Conservation (phyloP, 1,140 invertebrate genomes). For the Eufriesea mexicana region DNA sequence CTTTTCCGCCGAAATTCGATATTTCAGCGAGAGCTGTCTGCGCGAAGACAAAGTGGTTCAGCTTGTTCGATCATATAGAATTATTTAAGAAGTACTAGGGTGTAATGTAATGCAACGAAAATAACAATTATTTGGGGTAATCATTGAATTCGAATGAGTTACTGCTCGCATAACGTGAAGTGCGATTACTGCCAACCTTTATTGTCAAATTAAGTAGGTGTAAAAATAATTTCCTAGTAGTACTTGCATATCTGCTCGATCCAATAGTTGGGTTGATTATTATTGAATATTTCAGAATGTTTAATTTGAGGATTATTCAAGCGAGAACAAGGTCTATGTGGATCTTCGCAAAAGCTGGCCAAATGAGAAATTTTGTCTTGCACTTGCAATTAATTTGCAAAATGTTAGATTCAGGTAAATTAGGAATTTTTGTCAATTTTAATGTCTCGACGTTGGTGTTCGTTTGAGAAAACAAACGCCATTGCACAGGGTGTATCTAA, state of each 20-base stretch:
- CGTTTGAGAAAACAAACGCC: neutral
- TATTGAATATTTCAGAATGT: neutral
- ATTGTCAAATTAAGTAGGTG: slow-evolving; percentile 1
- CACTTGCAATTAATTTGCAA: neutral
- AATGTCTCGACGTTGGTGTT: neutral
- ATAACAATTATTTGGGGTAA: slow-evolving; percentile 22
- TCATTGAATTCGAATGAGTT: slow-evolving; percentile 33
- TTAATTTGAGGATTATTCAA: neutral
- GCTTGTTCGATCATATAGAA: neutral
- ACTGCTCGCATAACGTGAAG: neutral
- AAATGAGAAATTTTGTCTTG: neutral
- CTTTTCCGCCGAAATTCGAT: neutral
- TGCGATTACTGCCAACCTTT: slow-evolving; percentile 41
- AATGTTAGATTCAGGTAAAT: neutral
- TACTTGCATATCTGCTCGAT: neutral
- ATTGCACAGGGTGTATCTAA: neutral
- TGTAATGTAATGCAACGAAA: slow-evolving; percentile 46
- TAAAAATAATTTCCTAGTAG: slow-evolving; percentile 8
- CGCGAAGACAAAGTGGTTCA: neutral
- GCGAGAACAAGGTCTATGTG: neutral
- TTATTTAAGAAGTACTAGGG: slow-evolving; percentile 16
- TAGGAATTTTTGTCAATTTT: neutral
- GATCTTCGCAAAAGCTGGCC: neutral
- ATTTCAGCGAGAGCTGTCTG: neutral
- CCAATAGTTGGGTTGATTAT: neutral